These are phyloP conservation scores for Smittia aterrima DNA, from an alignment of 2,888 invertebrate species.

Conservation along the genomic window DNA sequence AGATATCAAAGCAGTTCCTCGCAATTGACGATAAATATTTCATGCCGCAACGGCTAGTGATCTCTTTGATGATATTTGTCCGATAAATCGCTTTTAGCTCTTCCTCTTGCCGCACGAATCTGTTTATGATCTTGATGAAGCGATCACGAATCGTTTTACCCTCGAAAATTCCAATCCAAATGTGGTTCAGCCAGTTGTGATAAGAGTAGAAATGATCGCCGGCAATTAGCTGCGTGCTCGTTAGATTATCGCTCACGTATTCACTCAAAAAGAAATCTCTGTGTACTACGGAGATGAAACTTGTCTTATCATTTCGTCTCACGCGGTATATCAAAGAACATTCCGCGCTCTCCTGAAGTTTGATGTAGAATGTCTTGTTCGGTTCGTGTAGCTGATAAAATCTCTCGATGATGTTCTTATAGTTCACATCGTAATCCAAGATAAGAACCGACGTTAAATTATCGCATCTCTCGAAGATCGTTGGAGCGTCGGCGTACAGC, in stretches of 20 bases:
- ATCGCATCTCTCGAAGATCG: neutral
- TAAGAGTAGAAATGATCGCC: slow-evolving; percentile 8
- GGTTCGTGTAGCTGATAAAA: slow-evolving; percentile 22
- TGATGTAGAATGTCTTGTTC: neutral
- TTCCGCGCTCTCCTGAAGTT: neutral
- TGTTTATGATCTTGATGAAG: neutral
- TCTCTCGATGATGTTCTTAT: neutral
- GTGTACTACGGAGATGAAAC: neutral
- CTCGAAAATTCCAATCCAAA: neutral
- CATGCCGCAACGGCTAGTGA: neutral
- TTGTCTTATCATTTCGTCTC: neutral
- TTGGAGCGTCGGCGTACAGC: neutral
- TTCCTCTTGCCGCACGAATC: slow-evolving; percentile 7
- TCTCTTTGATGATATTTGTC: slow-evolving; percentile 18
- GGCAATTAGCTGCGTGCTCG: neutral
- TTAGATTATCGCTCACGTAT: neutral
- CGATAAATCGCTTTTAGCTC: slow-evolving; percentile 14
- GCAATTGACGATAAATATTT: slow-evolving; percentile 27
- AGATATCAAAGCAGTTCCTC: slow-evolving; percentile 31
- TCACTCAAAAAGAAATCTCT: slow-evolving; percentile 26
- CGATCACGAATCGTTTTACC: neutral
- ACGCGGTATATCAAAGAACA: neutral
- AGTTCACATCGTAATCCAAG: slow-evolving; percentile 3
- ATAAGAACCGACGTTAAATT: neutral
- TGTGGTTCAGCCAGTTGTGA: neutral